Evolutionary conservation across 2,888 invertebrate species (phyloP), one percentile per base, ranked within the genome.

Genomic region (Margaritifera margaritifera): DNA sequence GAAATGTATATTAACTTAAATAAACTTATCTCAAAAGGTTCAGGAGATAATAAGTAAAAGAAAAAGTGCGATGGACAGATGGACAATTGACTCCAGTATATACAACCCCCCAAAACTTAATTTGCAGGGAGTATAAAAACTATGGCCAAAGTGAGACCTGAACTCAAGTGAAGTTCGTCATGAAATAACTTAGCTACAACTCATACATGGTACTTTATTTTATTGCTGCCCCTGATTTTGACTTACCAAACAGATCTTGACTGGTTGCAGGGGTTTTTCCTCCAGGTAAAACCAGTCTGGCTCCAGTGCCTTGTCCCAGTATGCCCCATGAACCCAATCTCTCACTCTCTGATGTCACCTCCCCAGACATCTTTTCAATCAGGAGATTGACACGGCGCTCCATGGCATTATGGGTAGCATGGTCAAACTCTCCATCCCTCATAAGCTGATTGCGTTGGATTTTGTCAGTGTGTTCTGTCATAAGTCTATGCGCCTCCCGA

Each of bases 251-350:
- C 24, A 88, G 77, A 22, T 86, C 82, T 6, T 81, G 74, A 58
- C 79, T 77, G 27, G 78, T 72, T 31, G 84, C 62, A 22, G 85
- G 82, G 19, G 68, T 63, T 27, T 73, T 79, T n/a, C 80, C 80
- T 22, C 81, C 80, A 11, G 79, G 68, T 42, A 71, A 68, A 50
- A 87, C 69, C 6, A 88, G 77, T 65, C 79, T 80, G 19, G 75
- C 86, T 6, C 88, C 87, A 11, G 84, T 84, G 11, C 84, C 86
- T 64, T 85, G 74, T 58, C 86, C 86, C 27, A 86, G 79, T 18
- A 87, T 81, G 5, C 86, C 88, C 85, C 87, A 87, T 42, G 86
- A 84, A 22, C 87, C 87, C n/a, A 86, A 71, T 25, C 87, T 70
- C 62, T 78, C 70, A 71, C 87, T 84, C 70, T 88, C 88, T 0